These are phyloP conservation scores for Todiramphus chloris DNA, from an alignment of 2,113 vertebrate genomes.

Conservation along the genomic window DNA sequence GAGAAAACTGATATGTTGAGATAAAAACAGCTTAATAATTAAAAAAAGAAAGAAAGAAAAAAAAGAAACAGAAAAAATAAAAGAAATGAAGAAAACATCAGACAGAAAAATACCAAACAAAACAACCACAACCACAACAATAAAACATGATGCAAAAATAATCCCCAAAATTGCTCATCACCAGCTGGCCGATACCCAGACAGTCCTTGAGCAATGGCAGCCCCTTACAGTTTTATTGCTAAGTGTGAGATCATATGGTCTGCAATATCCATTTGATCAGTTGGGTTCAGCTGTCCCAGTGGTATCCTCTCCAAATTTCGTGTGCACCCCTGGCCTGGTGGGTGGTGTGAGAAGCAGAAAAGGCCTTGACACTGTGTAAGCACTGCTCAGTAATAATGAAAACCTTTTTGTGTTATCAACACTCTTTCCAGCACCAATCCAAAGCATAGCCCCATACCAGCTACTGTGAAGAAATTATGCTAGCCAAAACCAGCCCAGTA, in stretches of 20 bases:
- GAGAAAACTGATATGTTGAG: not conserved
- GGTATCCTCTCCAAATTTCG: not conserved
- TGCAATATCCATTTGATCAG: not conserved
- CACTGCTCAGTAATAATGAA: not conserved
- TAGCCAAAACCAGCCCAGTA: not conserved
- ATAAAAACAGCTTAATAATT: not conserved
- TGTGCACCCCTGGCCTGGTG: not conserved
- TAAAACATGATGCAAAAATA: not conserved
- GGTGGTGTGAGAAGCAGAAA: not conserved
- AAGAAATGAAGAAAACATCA: not conserved
- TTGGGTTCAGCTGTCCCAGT: not conserved
- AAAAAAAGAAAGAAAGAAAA: not conserved
- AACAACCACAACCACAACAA: rapidly evolving
- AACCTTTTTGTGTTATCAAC: not conserved
- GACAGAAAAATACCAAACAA: not conserved
- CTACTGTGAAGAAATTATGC: not conserved
- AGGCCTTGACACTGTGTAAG: not conserved
- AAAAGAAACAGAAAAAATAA: too few relatives aligned
- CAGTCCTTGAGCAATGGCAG: rapidly evolving
- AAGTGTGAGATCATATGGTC: rapidly evolving
- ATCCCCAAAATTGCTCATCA: rapidly evolving
- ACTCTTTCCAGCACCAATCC: too few relatives aligned
- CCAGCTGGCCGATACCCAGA: rapidly evolving
- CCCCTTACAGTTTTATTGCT: not conserved
- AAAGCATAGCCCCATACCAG: not conserved